Evolutionary conservation across 2,113 vertebrate genomes (phyloP).

Genomic region (Ariopsis seemanni): DNA sequence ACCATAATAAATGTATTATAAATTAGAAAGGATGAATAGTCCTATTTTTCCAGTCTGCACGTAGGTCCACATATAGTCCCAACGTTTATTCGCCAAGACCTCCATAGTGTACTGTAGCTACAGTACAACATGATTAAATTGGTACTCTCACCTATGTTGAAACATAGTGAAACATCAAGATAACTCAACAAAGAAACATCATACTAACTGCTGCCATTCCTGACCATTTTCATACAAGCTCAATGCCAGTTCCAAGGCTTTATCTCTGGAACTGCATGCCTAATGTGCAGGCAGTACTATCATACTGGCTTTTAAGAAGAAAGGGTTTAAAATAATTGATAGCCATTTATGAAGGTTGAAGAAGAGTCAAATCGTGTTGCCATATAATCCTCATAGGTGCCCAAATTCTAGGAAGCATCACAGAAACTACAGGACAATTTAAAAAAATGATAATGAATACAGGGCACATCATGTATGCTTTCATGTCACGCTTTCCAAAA

Average conservation of each 20-base stretch:
- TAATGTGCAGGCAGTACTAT: neutral
- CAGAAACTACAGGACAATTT: neutral
- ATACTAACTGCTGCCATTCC: neutral
- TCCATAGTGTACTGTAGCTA: slow-evolving; percentile 7
- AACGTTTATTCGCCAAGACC: neutral
- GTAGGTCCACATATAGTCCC: no score
- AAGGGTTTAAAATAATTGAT: neutral
- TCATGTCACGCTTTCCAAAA: no score
- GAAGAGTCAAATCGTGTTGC: neutral
- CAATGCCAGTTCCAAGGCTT: neutral
- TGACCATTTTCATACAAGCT: neutral
- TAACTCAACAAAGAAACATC: neutral
- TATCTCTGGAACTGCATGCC: neutral
- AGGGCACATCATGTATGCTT: no score
- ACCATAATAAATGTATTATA: neutral
- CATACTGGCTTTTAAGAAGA: neutral
- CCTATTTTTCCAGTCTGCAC: neutral
- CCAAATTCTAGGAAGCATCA: neutral
- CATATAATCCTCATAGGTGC: no score
- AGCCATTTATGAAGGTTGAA: neutral
- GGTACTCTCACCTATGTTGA: neutral
- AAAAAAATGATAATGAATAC: no score
- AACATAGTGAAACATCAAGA: no score
- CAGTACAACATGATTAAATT: slow-evolving; percentile 25
- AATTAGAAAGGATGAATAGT: neutral